These are phyloP conservation scores for Coenobita brevimanus DNA, from an alignment of 1,140 invertebrate genomes.

Conservation along the genomic window DNA sequence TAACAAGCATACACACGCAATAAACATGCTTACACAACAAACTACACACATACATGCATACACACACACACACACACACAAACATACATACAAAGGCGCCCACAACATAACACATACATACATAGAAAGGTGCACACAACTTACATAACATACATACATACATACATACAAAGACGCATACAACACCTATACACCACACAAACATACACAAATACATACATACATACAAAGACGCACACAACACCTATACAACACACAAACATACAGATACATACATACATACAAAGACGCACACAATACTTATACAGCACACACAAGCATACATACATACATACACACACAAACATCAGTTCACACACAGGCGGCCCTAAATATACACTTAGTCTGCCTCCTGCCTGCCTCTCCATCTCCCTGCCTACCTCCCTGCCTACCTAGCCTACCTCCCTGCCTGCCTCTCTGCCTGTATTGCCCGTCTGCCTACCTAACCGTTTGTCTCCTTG, in stretches of 20 bases:
- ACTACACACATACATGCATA: neutral
- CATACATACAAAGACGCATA: neutral
- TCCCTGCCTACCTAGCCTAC: no score
- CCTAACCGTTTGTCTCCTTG: no score
- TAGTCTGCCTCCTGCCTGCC: neutral
- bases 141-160: constrained; percentile 5
- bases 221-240: no score
- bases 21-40: no score
- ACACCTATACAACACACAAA: neutral
- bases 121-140: no score
- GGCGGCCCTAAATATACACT: neutral
- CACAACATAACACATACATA: no score
- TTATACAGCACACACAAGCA: neutral
- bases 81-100: neutral
- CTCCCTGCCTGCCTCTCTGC: no score
- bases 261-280: neutral
- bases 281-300: neutral
- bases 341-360: neutral
- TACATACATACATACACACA: neutral
- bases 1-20: no score
- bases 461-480: no score
- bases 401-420: neutral
- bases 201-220: neutral
- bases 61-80: neutral
- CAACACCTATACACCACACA: neutral